phyloP scores from a whole-genome alignment of 2,888 invertebrate species.

The Chouioia cunea region DNA sequence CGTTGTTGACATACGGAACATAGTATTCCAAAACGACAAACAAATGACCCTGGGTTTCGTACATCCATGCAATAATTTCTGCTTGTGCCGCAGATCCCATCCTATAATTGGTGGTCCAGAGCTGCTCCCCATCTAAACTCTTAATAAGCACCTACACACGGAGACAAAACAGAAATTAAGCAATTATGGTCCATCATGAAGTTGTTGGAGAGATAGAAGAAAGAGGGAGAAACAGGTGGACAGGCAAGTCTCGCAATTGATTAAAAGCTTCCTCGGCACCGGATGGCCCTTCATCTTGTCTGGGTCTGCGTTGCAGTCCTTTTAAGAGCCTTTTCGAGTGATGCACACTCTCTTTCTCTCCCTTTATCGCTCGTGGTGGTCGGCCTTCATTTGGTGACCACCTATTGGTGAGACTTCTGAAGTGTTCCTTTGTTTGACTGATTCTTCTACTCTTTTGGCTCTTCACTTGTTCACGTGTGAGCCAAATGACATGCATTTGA shows the following conservation, averaged over 20 bases:
- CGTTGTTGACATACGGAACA: no score
- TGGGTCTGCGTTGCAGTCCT: constrained; percentile 5
- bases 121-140: constrained; percentile 30
- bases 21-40: no score
- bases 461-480: no score
- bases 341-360: constrained; percentile 2
- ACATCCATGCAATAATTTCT: neutral
- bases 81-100: neutral
- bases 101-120: constrained; percentile 33
- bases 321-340: constrained; percentile 29
- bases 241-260: constrained; percentile 27
- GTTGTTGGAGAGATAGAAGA: constrained; percentile 52
- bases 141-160: constrained; percentile 49
- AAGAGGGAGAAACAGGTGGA: constrained; percentile 2
- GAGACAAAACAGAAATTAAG: constrained; percentile 60
- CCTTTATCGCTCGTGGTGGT: constrained; percentile 11
- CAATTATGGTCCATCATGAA: constrained; percentile 59
- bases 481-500: no score
- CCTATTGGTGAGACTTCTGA: neutral
- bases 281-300: neutral
- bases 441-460: no score
- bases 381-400: constrained; percentile 18
- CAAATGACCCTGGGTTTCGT: no score
- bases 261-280: constrained; percentile 31
- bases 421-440: no score